Evolutionary conservation across 2,888 invertebrate genomes (phyloP), one percentile per base, ranked within the genome.

Genomic region (Megalurothrips usitatus): DNA sequence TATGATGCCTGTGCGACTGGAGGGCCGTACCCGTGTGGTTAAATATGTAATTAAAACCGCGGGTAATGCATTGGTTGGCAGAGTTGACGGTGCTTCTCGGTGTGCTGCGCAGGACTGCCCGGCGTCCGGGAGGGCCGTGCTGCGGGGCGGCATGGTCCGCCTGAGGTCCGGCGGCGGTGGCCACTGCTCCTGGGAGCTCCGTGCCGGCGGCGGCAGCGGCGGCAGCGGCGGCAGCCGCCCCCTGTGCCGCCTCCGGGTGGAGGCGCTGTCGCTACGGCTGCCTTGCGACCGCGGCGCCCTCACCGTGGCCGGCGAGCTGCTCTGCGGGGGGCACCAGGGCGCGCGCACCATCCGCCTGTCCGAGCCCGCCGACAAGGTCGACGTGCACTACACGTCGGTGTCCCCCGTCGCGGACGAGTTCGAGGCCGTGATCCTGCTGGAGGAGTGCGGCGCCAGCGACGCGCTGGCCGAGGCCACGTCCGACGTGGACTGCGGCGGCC

Each of bases 101-200:
- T n/a, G n/a, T n/a, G n/a, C n/a, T n/a, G n/a, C 34, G 11, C 26
- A 75, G 68, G 26, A 75, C 68, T 75, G 68, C 68, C 68, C 68
- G 23, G 26, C 12, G 23, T 23, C 68, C 23, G 68, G 26, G 23
- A 26, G 23, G 23, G 26, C 23, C 11, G 68, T 75, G 11, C 9
- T 75, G 68, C 23, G 68, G 10, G 26, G 23, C 23, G 23, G 23
- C 9, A 26, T 26, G 68, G 68, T 75, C 26, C 26, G 26, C 8
- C 68, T 75, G 23, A 23, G 68, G 68, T 75, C 68, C 23, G 26
- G 23, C 23, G 23, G 11, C 23, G 68, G 68, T 10, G 68, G 68
- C 68, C 68, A 75, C 23, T 75, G 68, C 68, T 75, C 68, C 9
- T 75, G 68, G 68, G 68, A 75, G 26, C 68, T 75, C 26, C 68